Conservation (phyloP, 2,888 invertebrate genomes). For the Athalia circularis region DNA sequence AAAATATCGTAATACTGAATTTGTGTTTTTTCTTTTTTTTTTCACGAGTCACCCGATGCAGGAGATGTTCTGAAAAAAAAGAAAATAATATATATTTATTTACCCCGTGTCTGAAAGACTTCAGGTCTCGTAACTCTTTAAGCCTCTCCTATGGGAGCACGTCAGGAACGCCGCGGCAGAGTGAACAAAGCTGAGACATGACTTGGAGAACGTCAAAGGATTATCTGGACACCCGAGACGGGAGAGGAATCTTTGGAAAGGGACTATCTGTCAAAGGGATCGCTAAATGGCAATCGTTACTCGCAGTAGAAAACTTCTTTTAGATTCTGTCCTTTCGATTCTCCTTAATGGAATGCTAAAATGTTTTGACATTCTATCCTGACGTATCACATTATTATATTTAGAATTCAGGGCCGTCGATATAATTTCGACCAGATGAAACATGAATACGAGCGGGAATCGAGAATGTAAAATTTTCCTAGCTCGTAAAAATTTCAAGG, state of each 20-base stretch:
- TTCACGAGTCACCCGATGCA: too few relatives aligned
- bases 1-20: too few relatives aligned
- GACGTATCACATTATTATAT: conserved; percentile 27
- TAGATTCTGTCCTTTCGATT: conserved; percentile 45
- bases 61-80: background rate
- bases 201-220: conserved; percentile 67
- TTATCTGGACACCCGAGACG: conserved; percentile 57
- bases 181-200: conserved; percentile 63
- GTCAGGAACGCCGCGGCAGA: conserved; percentile 60
- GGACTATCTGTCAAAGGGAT: conserved; percentile 42
- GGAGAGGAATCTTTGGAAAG: conserved; percentile 49
- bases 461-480: background rate
- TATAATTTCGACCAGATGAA: too few relatives aligned
- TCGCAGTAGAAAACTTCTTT: conserved; percentile 49
- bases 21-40: background rate
- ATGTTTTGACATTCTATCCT: conserved; percentile 62
- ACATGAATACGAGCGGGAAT: too few relatives aligned
- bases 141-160: conserved; percentile 61
- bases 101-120: background rate
- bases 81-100: conserved; percentile 6
- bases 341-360: conserved; percentile 52
- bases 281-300: conserved; percentile 56
- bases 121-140: conserved; percentile 61
- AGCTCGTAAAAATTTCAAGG: background rate
- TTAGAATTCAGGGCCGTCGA: conserved; percentile 3